These are phyloP conservation scores for Scartelaos histophorus DNA, from an alignment of 2,113 vertebrate genomes.

Conservation along the genomic window DNA sequence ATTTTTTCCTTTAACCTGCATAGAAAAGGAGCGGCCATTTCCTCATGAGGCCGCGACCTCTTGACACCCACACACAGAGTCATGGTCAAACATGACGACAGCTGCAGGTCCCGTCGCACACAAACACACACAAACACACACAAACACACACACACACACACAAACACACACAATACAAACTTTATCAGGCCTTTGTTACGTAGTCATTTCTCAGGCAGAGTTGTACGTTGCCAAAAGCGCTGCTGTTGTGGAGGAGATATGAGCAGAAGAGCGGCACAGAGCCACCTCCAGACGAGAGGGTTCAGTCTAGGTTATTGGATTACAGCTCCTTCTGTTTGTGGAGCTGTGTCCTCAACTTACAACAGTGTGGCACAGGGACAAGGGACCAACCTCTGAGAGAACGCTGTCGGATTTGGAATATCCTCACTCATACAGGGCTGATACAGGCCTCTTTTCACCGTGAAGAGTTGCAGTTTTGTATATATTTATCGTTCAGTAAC, in stretches of 20 bases:
- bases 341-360: conserved; percentile 26
- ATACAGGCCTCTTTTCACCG: not conserved
- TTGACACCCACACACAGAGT: conserved; percentile 3
- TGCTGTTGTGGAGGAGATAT: conserved; percentile 52
- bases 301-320: conserved; percentile 55
- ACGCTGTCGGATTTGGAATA: not conserved
- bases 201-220: conserved; percentile 14
- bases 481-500: too few relatives aligned
- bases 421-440: not conserved
- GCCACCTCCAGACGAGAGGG: conserved; percentile 41
- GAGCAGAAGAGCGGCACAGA: conserved; percentile 25
- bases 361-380: not conserved
- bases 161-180: not conserved
- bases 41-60: not conserved
- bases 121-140: conserved; percentile 5
- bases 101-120: not conserved
- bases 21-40: not conserved
- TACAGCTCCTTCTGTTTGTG: conserved; percentile 33
- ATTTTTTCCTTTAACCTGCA: not conserved
- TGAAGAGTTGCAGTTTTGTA: not conserved
- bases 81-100: conserved; percentile 2
- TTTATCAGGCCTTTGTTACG: conserved; percentile 7
- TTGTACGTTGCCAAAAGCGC: conserved; percentile 18
- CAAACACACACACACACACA: conserved; percentile 1
- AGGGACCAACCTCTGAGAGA: not conserved